Conservation (phyloP, 2,797 vertebrate genomes). For the Schizopygopsis malacanthus region DNA sequence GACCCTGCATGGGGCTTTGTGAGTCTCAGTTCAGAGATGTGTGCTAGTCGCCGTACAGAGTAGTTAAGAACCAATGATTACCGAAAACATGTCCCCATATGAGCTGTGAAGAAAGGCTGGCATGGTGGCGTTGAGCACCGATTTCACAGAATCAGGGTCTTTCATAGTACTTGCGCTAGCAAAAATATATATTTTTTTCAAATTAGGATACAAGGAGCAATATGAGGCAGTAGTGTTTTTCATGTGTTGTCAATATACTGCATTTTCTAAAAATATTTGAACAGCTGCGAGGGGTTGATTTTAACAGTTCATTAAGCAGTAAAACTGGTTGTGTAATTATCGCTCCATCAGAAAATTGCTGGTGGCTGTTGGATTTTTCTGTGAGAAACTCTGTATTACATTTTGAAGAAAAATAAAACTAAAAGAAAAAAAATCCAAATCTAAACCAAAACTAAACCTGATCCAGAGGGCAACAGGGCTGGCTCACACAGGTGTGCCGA, state of each 20-base stretch:
- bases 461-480: not conserved
- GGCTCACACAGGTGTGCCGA: conserved; percentile 20
- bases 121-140: conserved; percentile 25
- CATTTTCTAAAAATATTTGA: conserved; percentile 34
- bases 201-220: not conserved
- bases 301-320: conserved; percentile 52
- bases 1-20: conserved; percentile 52
- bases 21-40: conserved; percentile 55
- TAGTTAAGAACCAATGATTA: conserved; percentile 60
- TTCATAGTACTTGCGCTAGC: not conserved
- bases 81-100: conserved; percentile 59
- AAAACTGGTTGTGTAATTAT: conserved; percentile 31
- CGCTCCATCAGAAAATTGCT: conserved; percentile 33
- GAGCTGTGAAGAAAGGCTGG: conserved; percentile 48
- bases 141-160: conserved; percentile 4
- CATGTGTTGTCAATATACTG: conserved; percentile 31
- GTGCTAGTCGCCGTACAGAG: conserved; percentile 46
- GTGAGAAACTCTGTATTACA: not conserved
- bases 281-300: conserved; percentile 40
- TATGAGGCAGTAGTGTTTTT: conserved; percentile 7
- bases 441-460: not conserved
- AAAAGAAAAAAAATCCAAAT: not conserved
- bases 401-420: not conserved
- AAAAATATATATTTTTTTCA: not conserved
- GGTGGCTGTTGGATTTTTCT: conserved; percentile 29